Base-by-base conservation (phyloP, 2,797 vertebrate species). In the Trichosurus vulpecula region DNA sequence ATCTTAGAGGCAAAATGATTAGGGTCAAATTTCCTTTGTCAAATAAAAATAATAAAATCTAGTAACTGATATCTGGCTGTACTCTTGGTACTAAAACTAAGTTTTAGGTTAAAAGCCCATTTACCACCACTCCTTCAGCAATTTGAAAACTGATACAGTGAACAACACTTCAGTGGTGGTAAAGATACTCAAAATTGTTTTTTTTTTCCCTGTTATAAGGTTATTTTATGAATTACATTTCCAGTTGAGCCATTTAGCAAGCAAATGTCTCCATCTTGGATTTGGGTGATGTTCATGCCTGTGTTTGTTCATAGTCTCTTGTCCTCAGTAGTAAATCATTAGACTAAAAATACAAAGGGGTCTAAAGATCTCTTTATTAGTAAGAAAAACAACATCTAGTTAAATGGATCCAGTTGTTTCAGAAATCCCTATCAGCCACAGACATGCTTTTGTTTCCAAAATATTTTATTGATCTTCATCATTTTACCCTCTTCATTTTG, bases 101-200 rank as follows among this genome's bases (percentile, higher is more conserved):
- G 90, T 97, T 47, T 55, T 90, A 94, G 47, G 41, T 61, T 96
- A 92, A 97, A 98, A 97, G 93, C 90, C 94, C 96, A 47, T 52
- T 57, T 93, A 1, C 0, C 4, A 95, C 27, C 87, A 66, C 96
- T 54, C 94, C 96, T 92, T 97, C 55, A 96, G 51, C 96, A 97
- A 98, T 96, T 96, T 97, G 92, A 97, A 98, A 55, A 11, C 19
- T 81, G 94, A 96, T 96, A 4, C 41, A 19, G n/a, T 41, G 14
- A 74, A 74, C 66, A 61, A 61, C 4, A 19, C 6, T 35, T 96
- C 97, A n/a, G 92, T 97, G 96, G 98, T 98, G 97, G 97, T 97
- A 98, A 98, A 97, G 95, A 97, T 97, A 90, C 91, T 94, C 96
- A 97, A 98, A 98, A 98, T 98, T 97, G 91, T 95, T 41, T 96